Conservation (phyloP, 2,888 invertebrate genomes). For the Thecocarcelia acutangulata region DNA sequence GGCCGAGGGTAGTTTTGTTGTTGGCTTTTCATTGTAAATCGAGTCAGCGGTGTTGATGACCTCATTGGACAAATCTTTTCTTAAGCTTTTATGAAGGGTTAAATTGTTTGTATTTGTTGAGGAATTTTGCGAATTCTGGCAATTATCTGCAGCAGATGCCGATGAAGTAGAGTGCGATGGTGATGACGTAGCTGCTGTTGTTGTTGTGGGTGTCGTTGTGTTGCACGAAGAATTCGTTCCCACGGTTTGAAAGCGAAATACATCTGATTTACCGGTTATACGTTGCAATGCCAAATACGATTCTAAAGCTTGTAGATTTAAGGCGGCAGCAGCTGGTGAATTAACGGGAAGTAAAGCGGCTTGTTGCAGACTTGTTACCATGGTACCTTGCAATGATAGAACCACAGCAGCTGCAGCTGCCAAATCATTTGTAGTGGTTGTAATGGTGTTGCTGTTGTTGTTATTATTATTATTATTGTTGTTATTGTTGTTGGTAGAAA, state of each 20-base stretch:
- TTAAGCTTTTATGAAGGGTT: constrained; percentile 7
- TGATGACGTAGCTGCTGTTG: constrained; percentile 6
- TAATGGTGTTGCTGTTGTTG: constrained; percentile 61
- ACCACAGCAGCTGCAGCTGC: constrained; percentile 86
- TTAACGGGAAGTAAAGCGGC: constrained; percentile 91
- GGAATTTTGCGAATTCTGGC: not conserved
- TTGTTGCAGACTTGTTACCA: constrained; percentile 92
- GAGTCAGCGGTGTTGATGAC: constrained; percentile 9
- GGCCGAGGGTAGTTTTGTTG: constrained; percentile 63
- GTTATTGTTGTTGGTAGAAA: constrained; percentile 27
- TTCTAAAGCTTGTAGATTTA: constrained; percentile 92
- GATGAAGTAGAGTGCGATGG: constrained; percentile 14
- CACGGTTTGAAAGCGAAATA: constrained; percentile 82
- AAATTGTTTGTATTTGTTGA: not conserved
- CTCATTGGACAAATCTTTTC: constrained; percentile 41
- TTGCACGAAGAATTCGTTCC: constrained; percentile 55
- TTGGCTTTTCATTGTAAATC: constrained; percentile 49
- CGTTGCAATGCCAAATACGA: constrained; percentile 92
- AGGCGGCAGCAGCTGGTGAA: constrained; percentile 91
- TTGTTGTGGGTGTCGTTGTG: constrained; percentile 25
- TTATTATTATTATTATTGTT: constrained; percentile 23
- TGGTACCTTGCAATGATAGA: constrained; percentile 90
- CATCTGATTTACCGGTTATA: constrained; percentile 87
- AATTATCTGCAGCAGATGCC: not conserved
- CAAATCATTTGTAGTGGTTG: constrained; percentile 83